phyloP scores from a whole-genome alignment of 1,140 invertebrate species.

The Nomia melanderi region DNA sequence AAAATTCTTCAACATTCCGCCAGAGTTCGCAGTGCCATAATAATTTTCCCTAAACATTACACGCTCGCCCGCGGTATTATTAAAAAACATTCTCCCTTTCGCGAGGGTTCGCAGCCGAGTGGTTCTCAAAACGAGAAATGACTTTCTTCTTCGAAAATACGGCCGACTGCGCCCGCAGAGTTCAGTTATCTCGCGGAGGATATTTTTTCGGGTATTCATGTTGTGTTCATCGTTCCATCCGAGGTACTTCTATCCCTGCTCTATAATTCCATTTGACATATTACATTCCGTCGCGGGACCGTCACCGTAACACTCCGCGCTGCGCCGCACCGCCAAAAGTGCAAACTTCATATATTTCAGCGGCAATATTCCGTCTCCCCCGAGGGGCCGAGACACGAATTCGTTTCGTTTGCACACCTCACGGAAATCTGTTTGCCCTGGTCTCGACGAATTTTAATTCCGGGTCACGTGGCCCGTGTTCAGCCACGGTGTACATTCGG shows the following conservation, averaged over 20 bases:
- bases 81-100: too few species aligned
- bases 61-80: too few species aligned
- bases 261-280: constrained; percentile 6
- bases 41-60: too few species aligned
- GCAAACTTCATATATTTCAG: constrained; percentile 4
- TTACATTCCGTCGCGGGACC: constrained; percentile 2
- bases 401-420: constrained; percentile 1
- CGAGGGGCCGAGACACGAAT: not conserved
- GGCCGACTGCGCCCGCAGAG: too few species aligned
- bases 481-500: not conserved
- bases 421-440: not conserved
- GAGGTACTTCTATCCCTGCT: not conserved
- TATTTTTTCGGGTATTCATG: too few species aligned
- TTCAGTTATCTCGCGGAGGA: too few species aligned
- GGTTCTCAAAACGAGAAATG: too few species aligned
- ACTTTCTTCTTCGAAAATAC: too few species aligned
- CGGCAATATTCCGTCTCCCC: constrained; percentile 2
- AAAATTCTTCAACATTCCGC: too few species aligned
- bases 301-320: constrained; percentile 1
- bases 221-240: constrained; percentile 1
- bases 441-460: constrained; percentile 1
- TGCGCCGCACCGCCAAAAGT: not conserved
- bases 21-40: too few species aligned
- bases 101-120: too few species aligned
- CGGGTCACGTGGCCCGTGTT: not conserved